A percentile compares a stretch with the other conserved stretches of the same genome.
Evolutionary conservation across 2,888 invertebrate species (phyloP).

Genomic region (Craniophora ligustri): DNA sequence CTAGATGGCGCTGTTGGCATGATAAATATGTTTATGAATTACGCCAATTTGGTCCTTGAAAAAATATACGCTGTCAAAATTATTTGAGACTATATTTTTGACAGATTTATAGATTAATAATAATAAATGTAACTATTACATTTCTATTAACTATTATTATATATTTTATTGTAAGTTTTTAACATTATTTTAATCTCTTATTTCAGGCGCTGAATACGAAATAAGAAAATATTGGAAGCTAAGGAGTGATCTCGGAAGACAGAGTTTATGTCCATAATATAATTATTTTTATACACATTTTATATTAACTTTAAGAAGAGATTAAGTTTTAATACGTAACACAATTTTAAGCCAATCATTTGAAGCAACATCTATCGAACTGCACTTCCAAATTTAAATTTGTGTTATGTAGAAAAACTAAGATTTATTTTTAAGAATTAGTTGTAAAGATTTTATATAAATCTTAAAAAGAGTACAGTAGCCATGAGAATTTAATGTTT

Average conservation of each 20-base stretch:
- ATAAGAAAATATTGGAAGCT: conserved; percentile 80
- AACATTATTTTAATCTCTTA: conserved; percentile 23
- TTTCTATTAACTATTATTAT: neutral
- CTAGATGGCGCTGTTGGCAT: conserved; percentile 56
- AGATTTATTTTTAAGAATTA: conserved; percentile 26
- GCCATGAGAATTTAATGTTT: conserved; percentile 32
- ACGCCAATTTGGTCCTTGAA: too few relatives aligned
- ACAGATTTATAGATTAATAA: too few relatives aligned
- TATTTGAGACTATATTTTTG: too few relatives aligned
- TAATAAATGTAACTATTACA: too few relatives aligned
- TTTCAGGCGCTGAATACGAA: conserved; percentile 71
- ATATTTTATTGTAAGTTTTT: neutral
- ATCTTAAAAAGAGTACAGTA: conserved; percentile 32
- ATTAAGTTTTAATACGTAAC: conserved; percentile 14
- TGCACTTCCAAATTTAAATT: neutral
- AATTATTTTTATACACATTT: conserved; percentile 54
- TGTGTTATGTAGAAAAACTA: conserved; percentile 16
- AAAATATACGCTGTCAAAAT: too few relatives aligned
- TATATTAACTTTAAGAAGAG: conserved; percentile 33
- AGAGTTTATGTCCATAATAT: conserved; percentile 63
- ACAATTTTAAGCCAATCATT: conserved; percentile 3
- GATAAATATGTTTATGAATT: too few relatives aligned
- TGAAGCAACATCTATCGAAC: conserved; percentile 14
- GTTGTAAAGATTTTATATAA: conserved; percentile 42
- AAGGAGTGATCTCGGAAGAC: conserved; percentile 84